Evolutionary conservation across 2,888 invertebrate genomes (phyloP).

Genomic region (Drosophila koepferae): DNA sequence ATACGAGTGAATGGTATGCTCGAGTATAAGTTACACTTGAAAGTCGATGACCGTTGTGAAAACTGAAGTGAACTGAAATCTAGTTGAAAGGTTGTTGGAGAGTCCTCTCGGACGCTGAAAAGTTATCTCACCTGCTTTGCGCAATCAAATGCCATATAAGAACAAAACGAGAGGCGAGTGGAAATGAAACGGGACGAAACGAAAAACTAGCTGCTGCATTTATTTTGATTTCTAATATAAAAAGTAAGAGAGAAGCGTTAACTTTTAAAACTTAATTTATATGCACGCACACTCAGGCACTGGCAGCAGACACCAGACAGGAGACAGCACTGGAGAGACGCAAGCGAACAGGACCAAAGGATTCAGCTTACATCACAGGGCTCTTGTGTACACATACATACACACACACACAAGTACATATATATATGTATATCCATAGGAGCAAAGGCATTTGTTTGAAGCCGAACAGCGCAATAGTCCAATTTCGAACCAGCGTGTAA

Average conservation of each 20-base stretch:
- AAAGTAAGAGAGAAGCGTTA: conserved; percentile 50
- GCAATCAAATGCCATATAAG: conserved; percentile 59
- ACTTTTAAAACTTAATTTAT: conserved; percentile 80
- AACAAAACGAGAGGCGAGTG: conserved; percentile 15
- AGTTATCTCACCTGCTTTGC: conserved; percentile 48
- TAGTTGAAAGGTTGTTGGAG: conserved; percentile 28
- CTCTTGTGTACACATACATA: conserved; percentile 16
- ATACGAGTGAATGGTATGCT: conserved; percentile 24
- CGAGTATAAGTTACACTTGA: conserved; percentile 19
- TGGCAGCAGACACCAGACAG: background rate
- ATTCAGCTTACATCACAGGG: conserved; percentile 58
- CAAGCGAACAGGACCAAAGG: conserved; percentile 36
- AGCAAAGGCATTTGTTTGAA: conserved; percentile 30
- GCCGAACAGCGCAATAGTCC: conserved; percentile 23
- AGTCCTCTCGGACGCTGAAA: conserved; percentile 18
- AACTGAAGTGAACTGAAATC: conserved; percentile 30
- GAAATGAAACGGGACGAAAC: conserved; percentile 26
- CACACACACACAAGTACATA: background rate
- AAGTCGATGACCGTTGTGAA: conserved; percentile 29
- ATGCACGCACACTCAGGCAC: conserved; percentile 65
- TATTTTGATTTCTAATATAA: conserved; percentile 71
- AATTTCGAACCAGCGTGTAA: conserved; percentile 47
- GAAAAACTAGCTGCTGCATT: conserved; percentile 65
- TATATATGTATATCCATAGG: background rate
- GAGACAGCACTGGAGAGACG: conserved; percentile 8